Evolutionary conservation across 2,888 invertebrate genomes (phyloP).

Genomic region (Helicoverpa assulta): DNA sequence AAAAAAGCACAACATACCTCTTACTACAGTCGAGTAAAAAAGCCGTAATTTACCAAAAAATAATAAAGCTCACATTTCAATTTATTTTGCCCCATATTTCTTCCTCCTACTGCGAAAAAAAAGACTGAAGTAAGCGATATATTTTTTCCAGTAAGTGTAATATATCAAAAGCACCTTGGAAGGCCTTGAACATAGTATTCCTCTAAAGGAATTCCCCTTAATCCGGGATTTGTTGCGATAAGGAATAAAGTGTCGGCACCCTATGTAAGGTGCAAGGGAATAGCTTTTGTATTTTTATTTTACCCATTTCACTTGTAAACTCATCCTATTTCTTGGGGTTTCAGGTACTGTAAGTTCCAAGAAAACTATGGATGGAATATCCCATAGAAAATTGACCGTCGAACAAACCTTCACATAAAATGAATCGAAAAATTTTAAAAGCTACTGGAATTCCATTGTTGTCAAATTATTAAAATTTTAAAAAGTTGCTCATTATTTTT

Average conservation of each 20-base stretch:
- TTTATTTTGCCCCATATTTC: background rate
- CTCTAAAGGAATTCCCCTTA: slow-evolving; percentile 64
- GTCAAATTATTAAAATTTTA: too few relatives aligned
- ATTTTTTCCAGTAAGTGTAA: slow-evolving; percentile 31
- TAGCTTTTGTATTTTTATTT: slow-evolving; percentile 16
- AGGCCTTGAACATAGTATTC: slow-evolving; percentile 63
- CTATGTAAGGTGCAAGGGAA: slow-evolving; percentile 41
- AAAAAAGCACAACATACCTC: too few relatives aligned
- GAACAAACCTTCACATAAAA: too few relatives aligned
- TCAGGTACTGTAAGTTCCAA: background rate
- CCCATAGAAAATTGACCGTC: too few relatives aligned
- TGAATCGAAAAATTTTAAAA: too few relatives aligned
- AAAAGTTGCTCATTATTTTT: too few relatives aligned
- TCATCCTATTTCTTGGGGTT: background rate
- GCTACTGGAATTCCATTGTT: too few relatives aligned
- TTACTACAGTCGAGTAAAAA: too few relatives aligned
- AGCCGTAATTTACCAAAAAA: too few relatives aligned
- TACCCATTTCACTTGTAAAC: background rate
- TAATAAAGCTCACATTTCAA: background rate
- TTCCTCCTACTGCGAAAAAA: background rate
- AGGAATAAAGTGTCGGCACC: slow-evolving; percentile 61
- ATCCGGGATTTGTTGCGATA: slow-evolving; percentile 67
- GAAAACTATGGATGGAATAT: too few relatives aligned
- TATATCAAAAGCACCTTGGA: slow-evolving; percentile 60
- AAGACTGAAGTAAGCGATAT: slow-evolving; percentile 12